Base-by-base conservation (phyloP, 2,113 vertebrate species). In the Petromus typicus region DNA sequence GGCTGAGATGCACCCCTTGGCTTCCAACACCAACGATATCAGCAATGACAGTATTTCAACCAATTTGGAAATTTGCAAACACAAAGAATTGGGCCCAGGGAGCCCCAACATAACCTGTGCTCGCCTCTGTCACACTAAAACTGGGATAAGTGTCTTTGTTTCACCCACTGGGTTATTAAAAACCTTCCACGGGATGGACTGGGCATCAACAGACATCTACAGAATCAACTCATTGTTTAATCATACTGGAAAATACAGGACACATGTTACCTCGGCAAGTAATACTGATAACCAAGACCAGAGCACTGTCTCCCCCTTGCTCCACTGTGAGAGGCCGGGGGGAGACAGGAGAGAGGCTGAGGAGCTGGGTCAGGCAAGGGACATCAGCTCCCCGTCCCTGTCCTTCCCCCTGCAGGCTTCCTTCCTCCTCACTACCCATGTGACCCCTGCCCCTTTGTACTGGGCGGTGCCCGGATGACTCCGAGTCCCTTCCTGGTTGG, bases 381-480 rank as follows among this genome's bases (percentile, higher is more conserved):
- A 1, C 0, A 1, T 2, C 12, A 7, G 66, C n/a, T 27, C 18
- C 7, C 20, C 0, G 8, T 51, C 27, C 34, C 12, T 20, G 37
- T 12, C 40, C 22, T 11, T 20, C 43, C 79, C 51, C 22, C 51
- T 16, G 22, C 1, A 14, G 59, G 59, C 59, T 6, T 45, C 40
- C 71, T 73, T 23, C 22, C 22, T n/a, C n/a, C 48, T 12, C 67
- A 5, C 69, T 5, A 23, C 22, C 22, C 69, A 25, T 37, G 13
- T 5, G 3, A 32, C 14, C 25, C 45, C 7, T 1, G 34, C 34
- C 45, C 64, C 34, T n/a, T 73, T 0, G 43, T 0, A 5, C n/a
- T 13, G 22, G 3, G 18, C 13, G 1, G 12, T 40, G 40, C 51
- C 10, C 64, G 0, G 10, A 3, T 22, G 12, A 3, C 22, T 30